phyloP scores from a whole-genome alignment of 2,797 vertebrate species.

The Xiphorhynchus erythropygius region DNA sequence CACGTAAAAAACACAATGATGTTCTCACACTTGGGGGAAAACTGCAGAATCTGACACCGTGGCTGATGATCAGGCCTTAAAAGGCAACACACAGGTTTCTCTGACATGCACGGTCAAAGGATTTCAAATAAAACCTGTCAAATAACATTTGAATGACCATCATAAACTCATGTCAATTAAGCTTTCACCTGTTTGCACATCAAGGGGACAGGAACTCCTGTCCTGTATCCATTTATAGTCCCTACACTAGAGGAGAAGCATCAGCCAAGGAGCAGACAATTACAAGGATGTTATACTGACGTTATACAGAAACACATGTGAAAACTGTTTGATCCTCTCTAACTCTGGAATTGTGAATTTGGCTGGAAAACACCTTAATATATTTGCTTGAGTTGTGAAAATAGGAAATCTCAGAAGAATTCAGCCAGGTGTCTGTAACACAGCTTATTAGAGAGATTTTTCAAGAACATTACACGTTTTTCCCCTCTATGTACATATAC shows the following conservation, averaged over 20 bases:
- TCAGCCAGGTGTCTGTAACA: conserved; percentile 16
- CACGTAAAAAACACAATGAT: conserved; percentile 38
- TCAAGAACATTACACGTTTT: background rate
- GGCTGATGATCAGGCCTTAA: background rate
- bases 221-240: background rate
- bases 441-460: conserved; percentile 3
- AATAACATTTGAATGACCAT: background rate
- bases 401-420: conserved; percentile 22
- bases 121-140: background rate
- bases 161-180: background rate
- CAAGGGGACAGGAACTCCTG: background rate
- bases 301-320: background rate
- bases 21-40: conserved; percentile 39
- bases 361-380: background rate
- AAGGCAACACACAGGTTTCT: conserved; percentile 18
- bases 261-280: background rate
- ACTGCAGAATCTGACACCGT: background rate
- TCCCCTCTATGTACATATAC: background rate
- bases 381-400: conserved; percentile 17
- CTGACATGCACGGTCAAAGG: background rate
- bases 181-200: background rate
- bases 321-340: conserved; percentile 11
- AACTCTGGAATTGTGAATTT: background rate
- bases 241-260: background rate
- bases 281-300: background rate